These are phyloP conservation scores for Acleris literana DNA, from an alignment of 2,888 invertebrate species.

Conservation along the genomic window DNA sequence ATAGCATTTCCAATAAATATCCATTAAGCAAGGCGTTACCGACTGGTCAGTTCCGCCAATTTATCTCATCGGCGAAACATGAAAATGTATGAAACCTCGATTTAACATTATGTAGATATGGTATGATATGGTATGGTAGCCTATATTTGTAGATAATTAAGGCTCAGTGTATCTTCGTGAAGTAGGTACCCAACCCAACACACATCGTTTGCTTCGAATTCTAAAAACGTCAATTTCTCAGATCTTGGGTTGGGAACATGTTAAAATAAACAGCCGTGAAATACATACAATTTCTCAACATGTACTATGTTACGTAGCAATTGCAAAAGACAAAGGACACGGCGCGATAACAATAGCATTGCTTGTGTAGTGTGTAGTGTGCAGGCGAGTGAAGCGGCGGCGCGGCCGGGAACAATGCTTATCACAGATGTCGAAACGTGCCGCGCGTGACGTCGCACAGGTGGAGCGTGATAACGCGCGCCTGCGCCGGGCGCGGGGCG, in stretches of 20 bases:
- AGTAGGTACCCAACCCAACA: too few species aligned
- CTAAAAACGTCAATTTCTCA: background rate
- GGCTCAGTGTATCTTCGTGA: too few species aligned
- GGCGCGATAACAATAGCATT: conserved; percentile 28
- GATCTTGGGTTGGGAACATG: background rate
- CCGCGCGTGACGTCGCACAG: conserved; percentile 62
- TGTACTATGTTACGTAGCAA: conserved; percentile 12
- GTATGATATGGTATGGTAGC: too few species aligned
- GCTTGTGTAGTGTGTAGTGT: conserved; percentile 7
- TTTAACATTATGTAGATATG: too few species aligned
- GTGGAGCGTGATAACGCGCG: conserved; percentile 59
- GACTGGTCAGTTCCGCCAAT: too few species aligned
- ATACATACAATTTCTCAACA: conserved; percentile 13
- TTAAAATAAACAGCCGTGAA: conserved; percentile 4
- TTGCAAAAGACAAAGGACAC: conserved; percentile 33
- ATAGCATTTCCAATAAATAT: too few species aligned
- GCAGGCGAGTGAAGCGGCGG: conserved; percentile 27
- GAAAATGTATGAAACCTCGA: too few species aligned
- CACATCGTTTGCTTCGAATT: background rate
- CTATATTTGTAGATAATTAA: too few species aligned
- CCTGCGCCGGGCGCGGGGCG: conserved; percentile 50
- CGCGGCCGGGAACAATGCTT: conserved; percentile 29
- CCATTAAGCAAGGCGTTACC: too few species aligned
- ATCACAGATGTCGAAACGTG: conserved; percentile 26
- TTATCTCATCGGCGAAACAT: too few species aligned